Conservation (phyloP, 92 coral and sea anemone species). For the Palythoa caribaeorum region DNA sequence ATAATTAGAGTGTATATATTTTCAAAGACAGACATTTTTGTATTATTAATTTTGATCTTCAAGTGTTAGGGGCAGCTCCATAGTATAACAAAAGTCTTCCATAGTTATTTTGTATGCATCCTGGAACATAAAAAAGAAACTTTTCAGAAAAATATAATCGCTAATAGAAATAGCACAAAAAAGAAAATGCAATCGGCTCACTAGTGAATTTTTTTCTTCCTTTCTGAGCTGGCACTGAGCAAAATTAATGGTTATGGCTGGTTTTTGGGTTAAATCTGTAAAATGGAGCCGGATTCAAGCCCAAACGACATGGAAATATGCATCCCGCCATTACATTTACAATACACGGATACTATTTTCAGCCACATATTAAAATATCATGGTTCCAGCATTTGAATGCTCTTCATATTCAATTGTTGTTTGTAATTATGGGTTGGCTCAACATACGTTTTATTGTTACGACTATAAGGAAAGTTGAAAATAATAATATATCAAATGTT, state of each 20-base stretch:
- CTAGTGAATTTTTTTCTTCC: not conserved
- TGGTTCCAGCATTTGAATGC: slow-evolving; percentile 9
- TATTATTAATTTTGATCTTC: slow-evolving; percentile 8
- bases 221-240: slow-evolving; percentile 19
- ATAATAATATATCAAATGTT: not conserved
- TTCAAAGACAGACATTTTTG: slow-evolving; percentile 6
- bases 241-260: slow-evolving; percentile 19
- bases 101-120: slow-evolving; percentile 22
- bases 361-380: slow-evolving; percentile 8
- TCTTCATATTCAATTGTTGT: slow-evolving; percentile 13
- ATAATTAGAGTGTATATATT: slow-evolving; percentile 3
- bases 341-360: slow-evolving; percentile 15
- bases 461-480: not conserved
- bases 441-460: slow-evolving; percentile 14
- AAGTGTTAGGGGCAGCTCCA: slow-evolving; percentile 23
- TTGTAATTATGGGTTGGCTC: slow-evolving; percentile 4
- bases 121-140: slow-evolving; percentile 5
- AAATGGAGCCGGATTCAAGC: not conserved
- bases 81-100: slow-evolving; percentile 27
- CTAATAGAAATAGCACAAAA: not conserved
- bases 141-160: not conserved
- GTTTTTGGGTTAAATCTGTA: slow-evolving; percentile 6
- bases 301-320: not conserved
- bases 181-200: slow-evolving; percentile 16
- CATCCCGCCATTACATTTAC: not conserved